Base-by-base conservation (phyloP, 2,113 vertebrate species). In the Anolis sagrei region DNA sequence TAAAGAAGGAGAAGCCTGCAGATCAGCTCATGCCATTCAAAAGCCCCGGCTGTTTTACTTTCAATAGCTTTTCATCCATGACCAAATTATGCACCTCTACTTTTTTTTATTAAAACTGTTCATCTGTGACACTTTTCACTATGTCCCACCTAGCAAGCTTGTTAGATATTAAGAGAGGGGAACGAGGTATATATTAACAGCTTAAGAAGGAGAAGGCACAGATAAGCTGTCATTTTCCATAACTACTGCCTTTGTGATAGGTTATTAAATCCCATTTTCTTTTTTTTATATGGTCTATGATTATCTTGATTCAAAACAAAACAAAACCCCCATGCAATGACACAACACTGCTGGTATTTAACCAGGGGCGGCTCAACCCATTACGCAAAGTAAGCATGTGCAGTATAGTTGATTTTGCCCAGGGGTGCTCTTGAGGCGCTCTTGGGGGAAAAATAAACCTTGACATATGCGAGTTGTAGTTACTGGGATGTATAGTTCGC, bases 51-150 rank as follows among this genome's bases (percentile, higher is more conserved):
- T 89, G 90, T 85, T 68, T 92, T 36, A 77, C 86, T 93, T 93
- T 91, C 92, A 92, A 90, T 91, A 91, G 93, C 74, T 94, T 95
- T 94, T 95, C 90, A 95, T 91, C 93, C 91, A 93, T 93, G 91
- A 92, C 25, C 90, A 78, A 94, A 91, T 94, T 94, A 93, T 94
- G 93, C 92, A 92, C 91, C 93, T 85, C 90, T 82, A 19, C 19
- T 58, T 58, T 58, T 87, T 94, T 95, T 94, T 94, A 94, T 93
- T 93, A 93, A 93, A 95, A 92, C 90, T 93, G 91, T 87, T 95
- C 93, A 93, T 88, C 91, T 94, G 93, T 93, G 90, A 94, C 92
- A 16, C 83, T 89, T 93, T 92, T 92, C 90, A 92, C 92, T 93
- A 89, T 91, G 89, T 88, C 92, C 82, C 86, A 93, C 92, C 91